Percentiles rank a stretch among this genome's conserved stretches.
Evolutionary conservation across 2,113 vertebrate genomes (phyloP).

Genomic region (Chaetura pelagica): DNA sequence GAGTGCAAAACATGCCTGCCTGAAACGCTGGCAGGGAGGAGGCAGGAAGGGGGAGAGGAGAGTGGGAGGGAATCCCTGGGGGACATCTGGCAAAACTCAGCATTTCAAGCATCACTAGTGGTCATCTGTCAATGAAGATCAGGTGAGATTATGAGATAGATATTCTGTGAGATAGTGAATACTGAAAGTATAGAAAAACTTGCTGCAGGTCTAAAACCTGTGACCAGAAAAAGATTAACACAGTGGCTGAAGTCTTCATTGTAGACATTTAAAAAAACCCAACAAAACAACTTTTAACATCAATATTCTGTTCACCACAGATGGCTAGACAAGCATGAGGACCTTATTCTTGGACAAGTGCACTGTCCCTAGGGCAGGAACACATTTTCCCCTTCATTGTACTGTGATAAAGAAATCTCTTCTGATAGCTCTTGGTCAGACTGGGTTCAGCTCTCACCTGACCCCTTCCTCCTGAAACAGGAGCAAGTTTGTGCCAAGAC

Average conservation of each 20-base stretch:
- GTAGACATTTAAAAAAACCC: background rate
- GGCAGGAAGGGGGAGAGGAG: background rate
- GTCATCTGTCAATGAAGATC: background rate
- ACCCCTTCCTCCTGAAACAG: background rate
- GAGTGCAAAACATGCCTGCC: background rate
- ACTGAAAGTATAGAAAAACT: background rate
- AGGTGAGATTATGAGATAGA: background rate
- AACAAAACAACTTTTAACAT: background rate
- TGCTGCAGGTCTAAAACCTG: background rate
- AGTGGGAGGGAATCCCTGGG: background rate
- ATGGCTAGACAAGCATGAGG: background rate
- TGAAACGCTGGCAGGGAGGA: accelerated
- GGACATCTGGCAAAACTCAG: background rate
- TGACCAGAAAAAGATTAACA: background rate
- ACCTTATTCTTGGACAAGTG: background rate
- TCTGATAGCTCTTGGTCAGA: background rate
- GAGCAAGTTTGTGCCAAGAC: background rate
- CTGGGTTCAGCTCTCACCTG: background rate
- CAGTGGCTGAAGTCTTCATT: background rate
- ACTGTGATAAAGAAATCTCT: background rate
- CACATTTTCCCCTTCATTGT: background rate
- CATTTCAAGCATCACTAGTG: background rate
- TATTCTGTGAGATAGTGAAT: background rate
- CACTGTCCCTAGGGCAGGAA: background rate
- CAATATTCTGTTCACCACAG: background rate